Conservation (phyloP, 1,140 invertebrate genomes). For the Sitobion miscanthi region DNA sequence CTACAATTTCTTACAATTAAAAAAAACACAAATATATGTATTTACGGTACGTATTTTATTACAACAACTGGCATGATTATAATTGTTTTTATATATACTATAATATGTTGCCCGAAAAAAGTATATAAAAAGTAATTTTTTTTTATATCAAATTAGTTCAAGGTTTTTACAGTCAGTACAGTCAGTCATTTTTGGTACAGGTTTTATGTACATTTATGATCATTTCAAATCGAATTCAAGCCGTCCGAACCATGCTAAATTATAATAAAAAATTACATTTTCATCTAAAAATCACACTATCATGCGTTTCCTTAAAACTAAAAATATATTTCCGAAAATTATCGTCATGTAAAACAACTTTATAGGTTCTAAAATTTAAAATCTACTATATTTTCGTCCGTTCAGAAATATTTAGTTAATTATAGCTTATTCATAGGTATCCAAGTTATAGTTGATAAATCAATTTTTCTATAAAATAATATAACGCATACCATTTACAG, state of each 20-base stretch:
- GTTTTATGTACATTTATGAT: neutral
- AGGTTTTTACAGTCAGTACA: neutral
- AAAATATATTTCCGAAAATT: neutral
- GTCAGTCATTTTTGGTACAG: neutral
- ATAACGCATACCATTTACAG: neutral
- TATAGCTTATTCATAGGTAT: neutral
- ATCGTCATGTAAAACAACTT: neutral
- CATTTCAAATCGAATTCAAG: neutral
- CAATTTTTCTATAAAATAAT: neutral
- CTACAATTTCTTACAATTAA: slow-evolving; percentile 29
- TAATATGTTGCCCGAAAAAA: neutral
- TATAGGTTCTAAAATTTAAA: neutral
- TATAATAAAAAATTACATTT: neutral
- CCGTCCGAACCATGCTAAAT: neutral
- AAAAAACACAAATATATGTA: neutral
- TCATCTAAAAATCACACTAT: neutral
- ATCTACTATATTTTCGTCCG: neutral
- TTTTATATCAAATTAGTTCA: slow-evolving; percentile 28
- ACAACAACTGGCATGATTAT: neutral
- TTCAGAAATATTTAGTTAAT: neutral
- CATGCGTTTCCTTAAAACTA: neutral
- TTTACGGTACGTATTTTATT: neutral
- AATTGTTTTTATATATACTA: neutral
- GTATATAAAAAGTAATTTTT: neutral
- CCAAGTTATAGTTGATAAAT: neutral